A percentile compares a stretch with the other conserved stretches of the same genome.
Conservation (phyloP, 2,888 invertebrate genomes). For the Baronia brevicornis region DNA sequence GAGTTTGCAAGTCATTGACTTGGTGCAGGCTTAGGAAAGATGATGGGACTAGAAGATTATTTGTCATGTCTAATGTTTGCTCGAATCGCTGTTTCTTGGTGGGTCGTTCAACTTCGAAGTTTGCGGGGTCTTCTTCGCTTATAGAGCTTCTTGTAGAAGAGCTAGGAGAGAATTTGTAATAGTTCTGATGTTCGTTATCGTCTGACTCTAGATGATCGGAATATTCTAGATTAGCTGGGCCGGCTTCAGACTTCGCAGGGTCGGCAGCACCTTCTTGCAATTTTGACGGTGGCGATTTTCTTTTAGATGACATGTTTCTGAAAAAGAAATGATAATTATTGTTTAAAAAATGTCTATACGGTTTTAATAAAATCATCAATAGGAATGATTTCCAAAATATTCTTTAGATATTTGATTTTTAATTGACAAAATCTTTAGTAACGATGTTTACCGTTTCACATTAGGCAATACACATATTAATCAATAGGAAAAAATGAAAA, state of each 20-base stretch:
- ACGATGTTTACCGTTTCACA: no score
- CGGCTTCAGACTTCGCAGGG: conserved; percentile 65
- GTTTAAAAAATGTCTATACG: no score
- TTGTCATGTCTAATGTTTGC: conserved; percentile 76
- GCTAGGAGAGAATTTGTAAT: conserved; percentile 67
- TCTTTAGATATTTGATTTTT: no score
- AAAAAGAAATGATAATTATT: conserved; percentile 52
- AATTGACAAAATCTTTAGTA: no score
- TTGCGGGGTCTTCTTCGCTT: conserved; percentile 76
- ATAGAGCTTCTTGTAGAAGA: conserved; percentile 63
- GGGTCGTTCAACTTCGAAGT: conserved; percentile 77
- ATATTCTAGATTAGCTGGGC: conserved; percentile 69
- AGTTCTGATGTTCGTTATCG: conserved; percentile 53
- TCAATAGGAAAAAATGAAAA: no score
- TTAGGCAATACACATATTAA: no score
- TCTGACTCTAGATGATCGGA: conserved; percentile 60
- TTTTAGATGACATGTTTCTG: conserved; percentile 97
- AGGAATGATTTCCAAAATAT: no score
- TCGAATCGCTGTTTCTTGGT: conserved; percentile 78
- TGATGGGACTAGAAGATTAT: conserved; percentile 72
- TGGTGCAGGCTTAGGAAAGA: conserved; percentile 74
- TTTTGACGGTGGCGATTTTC: conserved; percentile 96
- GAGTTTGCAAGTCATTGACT: conserved; percentile 67
- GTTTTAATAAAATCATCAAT: no score
- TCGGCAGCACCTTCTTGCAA: conserved; percentile 83